These are phyloP conservation scores for Calycopis cecrops DNA, from an alignment of 1,140 invertebrate species.

Conservation along the genomic window DNA sequence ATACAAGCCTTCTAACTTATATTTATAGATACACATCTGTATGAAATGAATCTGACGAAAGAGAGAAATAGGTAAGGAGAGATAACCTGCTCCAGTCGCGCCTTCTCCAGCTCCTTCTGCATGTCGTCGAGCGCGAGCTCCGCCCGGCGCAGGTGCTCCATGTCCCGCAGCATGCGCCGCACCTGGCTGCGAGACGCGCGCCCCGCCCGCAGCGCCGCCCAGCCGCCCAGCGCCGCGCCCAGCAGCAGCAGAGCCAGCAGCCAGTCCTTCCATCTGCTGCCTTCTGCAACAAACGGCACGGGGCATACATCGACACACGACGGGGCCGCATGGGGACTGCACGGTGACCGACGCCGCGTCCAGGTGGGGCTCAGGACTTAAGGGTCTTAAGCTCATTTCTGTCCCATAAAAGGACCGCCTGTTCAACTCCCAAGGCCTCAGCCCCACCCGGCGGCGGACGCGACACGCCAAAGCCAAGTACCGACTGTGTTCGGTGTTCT, in stretches of 20 bases:
- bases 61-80: background rate
- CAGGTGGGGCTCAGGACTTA: too few relatives aligned
- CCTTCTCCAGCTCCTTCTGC: conserved; percentile 82
- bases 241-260: conserved; percentile 88
- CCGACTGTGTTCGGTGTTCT: too few relatives aligned
- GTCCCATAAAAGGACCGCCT: too few relatives aligned
- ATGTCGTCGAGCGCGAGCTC: conserved; percentile 90
- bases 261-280: conserved; percentile 90
- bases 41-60: too few relatives aligned
- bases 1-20: too few relatives aligned
- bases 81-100: conserved; percentile 71
- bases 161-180: conserved; percentile 92
- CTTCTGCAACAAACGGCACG: conserved; percentile 69
- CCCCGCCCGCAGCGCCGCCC: conserved; percentile 92
- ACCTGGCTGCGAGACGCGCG: conserved; percentile 90
- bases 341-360: too few relatives aligned
- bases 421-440: too few relatives aligned
- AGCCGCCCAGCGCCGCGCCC: conserved; percentile 90
- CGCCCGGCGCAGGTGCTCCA: conserved; percentile 93
- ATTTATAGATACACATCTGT: too few relatives aligned
- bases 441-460: too few relatives aligned
- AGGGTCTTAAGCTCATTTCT: too few relatives aligned
- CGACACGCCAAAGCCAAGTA: too few relatives aligned
- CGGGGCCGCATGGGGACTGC: background rate
- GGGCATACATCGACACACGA: conserved; percentile 3